Evolutionary conservation across 2,797 vertebrate genomes (phyloP), one percentile per base, ranked within the genome.

Genomic region (Manis crassicaudata): DNA sequence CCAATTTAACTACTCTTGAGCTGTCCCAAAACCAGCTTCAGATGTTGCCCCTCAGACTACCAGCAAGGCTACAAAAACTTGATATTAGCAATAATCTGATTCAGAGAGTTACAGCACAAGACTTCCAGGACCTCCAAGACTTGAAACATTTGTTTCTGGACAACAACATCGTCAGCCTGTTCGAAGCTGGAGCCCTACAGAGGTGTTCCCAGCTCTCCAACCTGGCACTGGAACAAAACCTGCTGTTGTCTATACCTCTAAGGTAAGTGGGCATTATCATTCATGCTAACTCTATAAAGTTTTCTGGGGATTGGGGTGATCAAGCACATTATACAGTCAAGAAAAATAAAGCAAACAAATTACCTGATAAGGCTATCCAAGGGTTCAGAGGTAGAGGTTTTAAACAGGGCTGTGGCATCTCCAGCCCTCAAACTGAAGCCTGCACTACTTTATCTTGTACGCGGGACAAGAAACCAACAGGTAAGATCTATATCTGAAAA

Each of bases 121-220:
- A 99, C 27, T 98, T 99, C 67, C 97, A 98, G 88, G 98, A 98
- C 77, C 98, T 99, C 52, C 98, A 92, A 56, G 97, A 98, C 20
- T 97, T 99, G 91, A 99, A 98, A 93, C 99, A 99, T 94, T 98
- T 99, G 75, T 99, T 99, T 96, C 98, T 99, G 29, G 99, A 99
- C 97, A 99, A 99, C 97, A 99, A 99, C 0, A 80, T 97, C 13
- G 98, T 99, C 52, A 98, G 92, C 52, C 89, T n/a, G 10, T 98
- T 99, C 0, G 99, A 99, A 96, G 98, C 98, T 2, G 98, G 98
- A 54, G 98, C 98, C 84, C 98, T 99, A 94, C 98, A 98, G 95
- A 98, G 97, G 94, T 99, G 98, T n/a, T 88, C 21, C 0, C 98
- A 98, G 68, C 98, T 99, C 76, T 99, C 98, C 2, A 99, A 99